These are phyloP conservation scores for Ceyx margarethae DNA, from an alignment of 2,113 vertebrate genomes.

Conservation along the genomic window DNA sequence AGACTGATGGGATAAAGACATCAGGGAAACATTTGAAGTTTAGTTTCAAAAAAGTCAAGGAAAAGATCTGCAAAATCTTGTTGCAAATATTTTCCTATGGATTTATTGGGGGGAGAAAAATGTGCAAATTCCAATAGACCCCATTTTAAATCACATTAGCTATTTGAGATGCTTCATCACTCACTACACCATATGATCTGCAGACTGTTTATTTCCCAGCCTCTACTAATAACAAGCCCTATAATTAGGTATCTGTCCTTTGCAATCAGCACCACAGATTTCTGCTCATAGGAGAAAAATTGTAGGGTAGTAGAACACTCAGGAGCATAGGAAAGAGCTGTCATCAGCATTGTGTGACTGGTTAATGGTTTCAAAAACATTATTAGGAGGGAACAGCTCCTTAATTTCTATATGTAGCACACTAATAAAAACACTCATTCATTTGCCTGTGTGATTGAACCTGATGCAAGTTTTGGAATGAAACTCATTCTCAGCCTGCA, in stretches of 20 bases:
- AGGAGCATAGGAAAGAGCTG: conserved; percentile 5
- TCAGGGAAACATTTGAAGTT: not conserved
- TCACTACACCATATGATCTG: not conserved
- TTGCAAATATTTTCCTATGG: not conserved
- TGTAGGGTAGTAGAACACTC: not conserved
- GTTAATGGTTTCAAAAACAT: not conserved
- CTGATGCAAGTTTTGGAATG: not conserved
- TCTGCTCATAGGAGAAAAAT: not conserved
- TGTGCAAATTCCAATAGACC: not conserved
- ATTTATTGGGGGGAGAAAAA: not conserved
- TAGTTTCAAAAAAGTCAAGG: not conserved
- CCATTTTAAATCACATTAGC: conserved; percentile 37
- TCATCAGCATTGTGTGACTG: not conserved
- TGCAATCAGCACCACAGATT: conserved; percentile 16
- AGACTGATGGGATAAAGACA: not conserved
- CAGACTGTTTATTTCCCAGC: conserved; percentile 40
- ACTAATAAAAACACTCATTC: not conserved
- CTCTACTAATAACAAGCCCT: conserved; percentile 34
- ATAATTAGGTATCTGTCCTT: conserved; percentile 31
- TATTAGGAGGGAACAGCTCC: not conserved
- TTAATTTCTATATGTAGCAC: not conserved
- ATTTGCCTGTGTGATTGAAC: not conserved
- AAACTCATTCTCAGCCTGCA: not conserved
- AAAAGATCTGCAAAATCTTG: not conserved
- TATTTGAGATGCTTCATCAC: conserved; percentile 34